Evolutionary conservation across 2,888 invertebrate genomes (phyloP).

Genomic region (Clanis bilineata): DNA sequence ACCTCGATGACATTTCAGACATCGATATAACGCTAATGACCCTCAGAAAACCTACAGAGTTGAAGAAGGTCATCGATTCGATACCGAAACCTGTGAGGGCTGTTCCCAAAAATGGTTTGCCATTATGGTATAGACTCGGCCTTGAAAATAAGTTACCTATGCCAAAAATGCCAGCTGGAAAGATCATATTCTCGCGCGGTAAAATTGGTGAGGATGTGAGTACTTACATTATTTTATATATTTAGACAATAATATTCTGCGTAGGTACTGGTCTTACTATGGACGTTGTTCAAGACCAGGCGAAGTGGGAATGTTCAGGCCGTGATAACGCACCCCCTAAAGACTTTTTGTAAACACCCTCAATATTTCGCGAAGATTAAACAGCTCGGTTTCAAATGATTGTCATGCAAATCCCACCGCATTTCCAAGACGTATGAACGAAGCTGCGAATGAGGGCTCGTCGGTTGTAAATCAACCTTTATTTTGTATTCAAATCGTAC

Average conservation of each 20-base stretch:
- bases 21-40: slow-evolving; percentile 66
- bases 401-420: slow-evolving; percentile 50
- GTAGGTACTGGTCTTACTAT: no score
- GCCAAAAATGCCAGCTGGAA: slow-evolving; percentile 75
- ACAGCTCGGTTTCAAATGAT: slow-evolving; percentile 39
- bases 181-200: slow-evolving; percentile 76
- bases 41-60: slow-evolving; percentile 68
- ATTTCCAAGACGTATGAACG: slow-evolving; percentile 40
- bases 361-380: slow-evolving; percentile 23
- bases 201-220: slow-evolving; percentile 78
- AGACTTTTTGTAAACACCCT: slow-evolving; percentile 13
- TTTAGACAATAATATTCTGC: background rate
- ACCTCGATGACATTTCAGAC: slow-evolving; percentile 49
- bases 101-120: slow-evolving; percentile 76
- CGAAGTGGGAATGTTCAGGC: no score
- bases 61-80: slow-evolving; percentile 72
- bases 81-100: slow-evolving; percentile 70
- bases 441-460: slow-evolving; percentile 32
- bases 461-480: slow-evolving; percentile 39
- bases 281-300: no score
- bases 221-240: slow-evolving; percentile 22
- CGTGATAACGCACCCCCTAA: background rate
- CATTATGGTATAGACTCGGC: slow-evolving; percentile 77
- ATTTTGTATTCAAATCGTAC: slow-evolving; percentile 37
- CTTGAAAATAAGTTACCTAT: slow-evolving; percentile 80